Percentiles rank a stretch among this genome's conserved stretches.
phyloP scores from a whole-genome alignment of 2,888 invertebrate genomes.

The Achlya flavicornis region DNA sequence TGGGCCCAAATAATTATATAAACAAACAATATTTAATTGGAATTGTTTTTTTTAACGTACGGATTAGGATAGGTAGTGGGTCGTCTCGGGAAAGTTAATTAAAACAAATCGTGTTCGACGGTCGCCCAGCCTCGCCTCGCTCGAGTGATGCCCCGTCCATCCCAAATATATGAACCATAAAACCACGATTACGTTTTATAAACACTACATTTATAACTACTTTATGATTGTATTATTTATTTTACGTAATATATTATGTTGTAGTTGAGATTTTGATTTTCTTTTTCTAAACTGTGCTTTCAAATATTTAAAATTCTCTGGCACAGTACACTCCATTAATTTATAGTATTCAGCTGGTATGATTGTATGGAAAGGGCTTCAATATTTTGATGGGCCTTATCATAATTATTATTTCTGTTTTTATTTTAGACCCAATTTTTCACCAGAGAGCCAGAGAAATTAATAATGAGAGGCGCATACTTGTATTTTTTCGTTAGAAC shows the following conservation, averaged over 20 bases:
- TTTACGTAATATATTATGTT: constrained; percentile 82
- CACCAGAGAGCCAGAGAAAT: too few species aligned
- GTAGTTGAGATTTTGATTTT: constrained; percentile 74
- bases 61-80: constrained; percentile 38
- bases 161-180: constrained; percentile 77
- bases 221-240: constrained; percentile 84
- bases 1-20: constrained; percentile 29
- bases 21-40: constrained; percentile 49
- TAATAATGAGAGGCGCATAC: too few species aligned
- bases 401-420: too few species aligned
- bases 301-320: constrained; percentile 83
- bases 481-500: too few species aligned
- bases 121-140: constrained; percentile 35
- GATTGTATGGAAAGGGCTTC: constrained; percentile 53
- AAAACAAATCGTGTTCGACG: constrained; percentile 61
- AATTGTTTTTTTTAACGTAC: constrained; percentile 43
- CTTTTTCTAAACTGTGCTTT: constrained; percentile 77
- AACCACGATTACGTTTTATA: constrained; percentile 81
- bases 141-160: constrained; percentile 52
- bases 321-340: constrained; percentile 80
- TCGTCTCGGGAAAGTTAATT: constrained; percentile 57
- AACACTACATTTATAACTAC: constrained; percentile 83
- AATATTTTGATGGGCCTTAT: constrained; percentile 5
- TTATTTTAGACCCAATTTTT: too few species aligned
- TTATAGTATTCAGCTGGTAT: constrained; percentile 69